Evolutionary conservation across 2,797 vertebrate genomes (phyloP), one percentile per base, ranked within the genome.

Genomic region (Rhynchotus rufescens): DNA sequence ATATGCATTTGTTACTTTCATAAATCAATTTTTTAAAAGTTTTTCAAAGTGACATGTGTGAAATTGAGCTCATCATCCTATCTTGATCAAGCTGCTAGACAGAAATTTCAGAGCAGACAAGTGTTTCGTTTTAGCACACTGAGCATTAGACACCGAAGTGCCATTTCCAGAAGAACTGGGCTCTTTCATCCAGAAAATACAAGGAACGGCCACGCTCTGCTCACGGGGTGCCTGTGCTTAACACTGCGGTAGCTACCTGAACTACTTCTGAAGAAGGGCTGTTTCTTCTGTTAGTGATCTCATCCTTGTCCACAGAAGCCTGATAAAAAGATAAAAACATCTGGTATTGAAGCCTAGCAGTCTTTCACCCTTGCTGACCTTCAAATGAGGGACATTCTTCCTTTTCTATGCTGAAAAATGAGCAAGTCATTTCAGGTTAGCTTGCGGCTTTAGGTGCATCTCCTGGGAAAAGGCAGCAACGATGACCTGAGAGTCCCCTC

Each of bases 171-270:
- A 89, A 66, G 52, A 74, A 84, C 1, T 0, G 81, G 42, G 26
- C 9, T 15, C 40, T 73, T 59, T 47, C 34, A 73, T 12, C 15
- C 78, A 12, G 20, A 62, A 52, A 66, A 5, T 0, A 0, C 0
- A 1, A 60, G 64, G 76, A 32, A 21, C 0, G 0, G 52, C 8
- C 1, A 0, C 1, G 0, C 25, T 72, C 59, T 69, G 28, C 86
- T 64, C 71, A 74, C 80, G 11, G 15, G 15, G 80, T 0, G 6
- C 51, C 77, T 30, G 54, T 9, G 42, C 22, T 57, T 44, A 10
- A 75, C 8, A 3, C 44, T 51, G 56, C 1, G 0, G 30, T 40
- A 59, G 23, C 36, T 72, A 23, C 45, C 32, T 0, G 1, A 67
- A 44, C 30, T 76, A 28, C 60, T 26, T 54, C 40, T 5, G 16